phyloP scores from a whole-genome alignment of 2,797 vertebrate genomes.

The Chelmon rostratus region DNA sequence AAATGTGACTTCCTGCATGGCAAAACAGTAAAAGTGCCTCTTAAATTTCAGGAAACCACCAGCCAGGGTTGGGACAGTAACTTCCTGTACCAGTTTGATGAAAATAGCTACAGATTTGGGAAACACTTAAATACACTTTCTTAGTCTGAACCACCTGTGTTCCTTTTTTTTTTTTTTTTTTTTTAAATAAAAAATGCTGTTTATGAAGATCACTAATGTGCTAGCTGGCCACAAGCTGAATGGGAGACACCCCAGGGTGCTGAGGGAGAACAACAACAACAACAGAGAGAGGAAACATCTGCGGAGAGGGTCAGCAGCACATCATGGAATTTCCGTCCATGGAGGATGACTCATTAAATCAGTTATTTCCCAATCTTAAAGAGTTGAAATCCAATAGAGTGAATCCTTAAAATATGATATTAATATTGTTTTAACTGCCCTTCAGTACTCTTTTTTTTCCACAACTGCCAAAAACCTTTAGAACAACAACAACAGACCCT shows the following conservation, averaged over 20 bases:
- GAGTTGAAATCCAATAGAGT: slow-evolving; percentile 24
- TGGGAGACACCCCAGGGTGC: slow-evolving; percentile 54
- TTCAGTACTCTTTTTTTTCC: background rate
- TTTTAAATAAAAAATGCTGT: slow-evolving; percentile 14
- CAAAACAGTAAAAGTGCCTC: slow-evolving; percentile 21
- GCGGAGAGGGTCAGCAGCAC: slow-evolving; percentile 70
- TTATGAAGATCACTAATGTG: slow-evolving; percentile 28
- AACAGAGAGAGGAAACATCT: slow-evolving; percentile 83
- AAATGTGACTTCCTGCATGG: slow-evolving; percentile 19
- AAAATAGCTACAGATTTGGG: slow-evolving; percentile 2
- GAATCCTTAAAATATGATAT: slow-evolving; percentile 2
- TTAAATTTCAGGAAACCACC: slow-evolving; percentile 35
- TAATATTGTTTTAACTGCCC: too few species aligned
- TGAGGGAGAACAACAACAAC: slow-evolving; percentile 78
- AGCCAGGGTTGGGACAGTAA: slow-evolving; percentile 10
- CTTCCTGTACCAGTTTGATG: slow-evolving; percentile 43
- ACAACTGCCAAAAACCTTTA: background rate
- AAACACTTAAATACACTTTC: slow-evolving; percentile 13
- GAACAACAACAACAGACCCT: background rate
- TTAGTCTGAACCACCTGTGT: slow-evolving; percentile 43
- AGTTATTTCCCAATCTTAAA: slow-evolving; percentile 16
- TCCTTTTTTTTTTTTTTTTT: too few species aligned
- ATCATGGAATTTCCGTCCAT: slow-evolving; percentile 68
- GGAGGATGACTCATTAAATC: slow-evolving; percentile 61
- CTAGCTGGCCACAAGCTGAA: slow-evolving; percentile 29